Evolutionary conservation across 2,888 invertebrate species (phyloP).

Genomic region (Hesperia comma): DNA sequence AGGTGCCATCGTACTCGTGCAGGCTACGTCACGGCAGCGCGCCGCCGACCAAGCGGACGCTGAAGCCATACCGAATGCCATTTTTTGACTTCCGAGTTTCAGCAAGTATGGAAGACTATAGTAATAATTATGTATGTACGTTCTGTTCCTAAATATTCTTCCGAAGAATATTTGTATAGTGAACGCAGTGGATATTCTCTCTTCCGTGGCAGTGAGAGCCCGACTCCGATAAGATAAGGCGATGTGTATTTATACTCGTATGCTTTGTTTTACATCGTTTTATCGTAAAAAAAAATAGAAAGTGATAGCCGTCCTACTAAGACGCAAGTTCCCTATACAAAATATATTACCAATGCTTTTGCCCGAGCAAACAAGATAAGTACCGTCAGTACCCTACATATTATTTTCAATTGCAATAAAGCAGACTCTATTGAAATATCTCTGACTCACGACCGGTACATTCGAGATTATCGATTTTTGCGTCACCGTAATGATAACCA

Average conservation of each 20-base stretch:
- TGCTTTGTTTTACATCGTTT: neutral
- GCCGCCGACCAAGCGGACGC: conserved; percentile 40
- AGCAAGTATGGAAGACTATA: neutral
- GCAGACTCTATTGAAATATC: conserved; percentile 17
- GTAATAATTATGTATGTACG: neutral
- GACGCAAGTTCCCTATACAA: no score
- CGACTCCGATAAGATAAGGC: conserved; percentile 31
- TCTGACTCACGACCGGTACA: conserved; percentile 26
- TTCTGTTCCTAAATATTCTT: neutral
- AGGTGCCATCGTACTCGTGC: conserved; percentile 48
- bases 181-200: neutral
- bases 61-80: conserved; percentile 40
- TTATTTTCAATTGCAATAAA: neutral
- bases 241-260: neutral
- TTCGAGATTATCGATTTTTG: conserved; percentile 25
- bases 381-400: no score
- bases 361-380: no score
- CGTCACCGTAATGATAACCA: neutral
- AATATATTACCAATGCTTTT: no score
- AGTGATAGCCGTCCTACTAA: no score
- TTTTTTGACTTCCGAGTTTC: conserved; percentile 35
- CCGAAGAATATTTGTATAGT: neutral
- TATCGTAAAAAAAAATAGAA: neutral
- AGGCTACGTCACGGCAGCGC: conserved; percentile 45
- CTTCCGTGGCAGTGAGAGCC: neutral